Conservation (phyloP, 2,113 vertebrate genomes). For the Otis tarda region DNA sequence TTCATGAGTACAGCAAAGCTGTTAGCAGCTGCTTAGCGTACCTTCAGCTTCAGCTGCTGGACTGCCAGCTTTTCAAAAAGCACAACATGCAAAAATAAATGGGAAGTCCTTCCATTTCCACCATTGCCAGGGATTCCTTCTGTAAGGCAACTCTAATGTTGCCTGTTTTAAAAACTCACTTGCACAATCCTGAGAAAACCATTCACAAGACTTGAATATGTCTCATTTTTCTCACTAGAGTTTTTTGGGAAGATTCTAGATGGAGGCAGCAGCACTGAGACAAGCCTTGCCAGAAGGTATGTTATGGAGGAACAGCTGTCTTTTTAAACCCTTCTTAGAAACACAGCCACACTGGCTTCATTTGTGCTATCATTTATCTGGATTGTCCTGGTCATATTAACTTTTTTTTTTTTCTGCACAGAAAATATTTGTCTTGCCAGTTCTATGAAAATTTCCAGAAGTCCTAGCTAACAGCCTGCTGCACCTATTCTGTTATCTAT, state of each 20-base stretch:
- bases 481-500: not conserved
- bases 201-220: not conserved
- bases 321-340: not conserved
- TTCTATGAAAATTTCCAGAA: not conserved
- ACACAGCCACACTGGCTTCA: not conserved
- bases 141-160: not conserved
- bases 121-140: not conserved
- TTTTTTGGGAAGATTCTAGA: not conserved
- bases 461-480: not conserved
- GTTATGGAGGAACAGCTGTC: not conserved
- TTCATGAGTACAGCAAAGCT: conserved; percentile 7
- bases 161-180: not conserved
- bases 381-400: not conserved
- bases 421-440: not conserved
- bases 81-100: not conserved
- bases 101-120: not conserved
- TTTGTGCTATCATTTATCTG: not conserved
- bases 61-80: not conserved
- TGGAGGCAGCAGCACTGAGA: not conserved
- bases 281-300: not conserved
- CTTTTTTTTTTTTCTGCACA: not conserved
- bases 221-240: not conserved
- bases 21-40: not conserved
- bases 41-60: not conserved
- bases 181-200: not conserved